Evolutionary conservation across 2,888 invertebrate genomes (phyloP).

Genomic region (Acanthosoma haemorrhoidale): DNA sequence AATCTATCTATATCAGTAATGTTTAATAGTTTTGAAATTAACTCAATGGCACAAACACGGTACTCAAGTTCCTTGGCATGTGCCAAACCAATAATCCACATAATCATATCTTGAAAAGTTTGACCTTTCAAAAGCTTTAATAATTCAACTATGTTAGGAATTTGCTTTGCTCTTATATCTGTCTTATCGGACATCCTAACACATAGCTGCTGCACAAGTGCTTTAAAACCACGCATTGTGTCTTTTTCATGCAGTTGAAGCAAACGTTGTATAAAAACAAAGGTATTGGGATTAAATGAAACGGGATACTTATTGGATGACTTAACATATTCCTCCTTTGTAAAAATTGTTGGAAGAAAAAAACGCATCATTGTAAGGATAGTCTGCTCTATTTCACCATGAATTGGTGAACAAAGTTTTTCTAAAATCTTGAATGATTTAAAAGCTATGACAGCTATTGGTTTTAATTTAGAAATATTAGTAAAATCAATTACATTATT

Average conservation of each 20-base stretch:
- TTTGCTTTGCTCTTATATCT: constrained; percentile 47
- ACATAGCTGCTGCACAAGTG: constrained; percentile 49
- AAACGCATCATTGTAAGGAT: constrained; percentile 47
- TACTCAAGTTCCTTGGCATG: constrained; percentile 48
- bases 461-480: constrained; percentile 7
- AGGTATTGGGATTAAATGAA: constrained; percentile 43
- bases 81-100: constrained; percentile 44
- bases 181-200: constrained; percentile 48
- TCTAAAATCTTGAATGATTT: constrained; percentile 47
- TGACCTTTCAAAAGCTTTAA: constrained; percentile 44
- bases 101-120: constrained; percentile 45
- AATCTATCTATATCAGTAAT: constrained; percentile 36
- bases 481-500: constrained; percentile 35
- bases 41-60: constrained; percentile 51
- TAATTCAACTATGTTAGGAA: constrained; percentile 46
- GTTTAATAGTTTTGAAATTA: constrained; percentile 48
- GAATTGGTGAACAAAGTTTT: constrained; percentile 46
- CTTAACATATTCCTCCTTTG: constrained; percentile 37
- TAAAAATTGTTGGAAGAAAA: constrained; percentile 47
- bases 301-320: constrained; percentile 39
- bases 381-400: constrained; percentile 47
- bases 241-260: constrained; percentile 43
- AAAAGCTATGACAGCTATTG: constrained; percentile 35
- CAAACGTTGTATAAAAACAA: constrained; percentile 43
- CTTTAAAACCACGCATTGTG: constrained; percentile 43